Evolutionary conservation across 2,888 invertebrate genomes (phyloP).

Genomic region (Artemia sp.): DNA sequence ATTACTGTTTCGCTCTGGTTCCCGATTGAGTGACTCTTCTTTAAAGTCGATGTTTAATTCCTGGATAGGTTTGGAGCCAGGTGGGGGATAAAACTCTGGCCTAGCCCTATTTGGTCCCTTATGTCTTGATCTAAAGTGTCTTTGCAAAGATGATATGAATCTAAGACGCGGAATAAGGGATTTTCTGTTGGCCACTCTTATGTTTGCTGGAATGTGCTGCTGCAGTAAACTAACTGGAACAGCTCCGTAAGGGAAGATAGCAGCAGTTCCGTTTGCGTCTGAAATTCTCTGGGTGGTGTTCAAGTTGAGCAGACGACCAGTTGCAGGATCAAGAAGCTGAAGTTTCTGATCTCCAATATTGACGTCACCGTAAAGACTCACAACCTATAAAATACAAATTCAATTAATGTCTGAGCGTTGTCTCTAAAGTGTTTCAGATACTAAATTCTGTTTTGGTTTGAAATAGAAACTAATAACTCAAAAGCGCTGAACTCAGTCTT

Average conservation of each 20-base stretch:
- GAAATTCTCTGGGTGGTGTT: neutral
- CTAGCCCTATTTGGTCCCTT: neutral
- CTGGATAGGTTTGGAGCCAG: neutral
- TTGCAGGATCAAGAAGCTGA: neutral
- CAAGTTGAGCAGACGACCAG: neutral
- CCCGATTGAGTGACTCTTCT: neutral
- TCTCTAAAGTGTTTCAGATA: too few relatives aligned
- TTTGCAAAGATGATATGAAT: conserved; percentile 10
- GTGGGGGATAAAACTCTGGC: neutral
- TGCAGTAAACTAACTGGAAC: conserved; percentile 21
- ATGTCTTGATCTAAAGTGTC: neutral
- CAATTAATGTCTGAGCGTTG: neutral
- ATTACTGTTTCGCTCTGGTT: too few relatives aligned
- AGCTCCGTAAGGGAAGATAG: conserved; percentile 21
- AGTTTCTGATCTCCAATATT: neutral
- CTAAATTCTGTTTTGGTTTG: too few relatives aligned
- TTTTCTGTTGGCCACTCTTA: conserved; percentile 20
- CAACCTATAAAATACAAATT: neutral
- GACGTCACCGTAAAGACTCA: neutral
- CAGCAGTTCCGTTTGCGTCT: conserved; percentile 7
- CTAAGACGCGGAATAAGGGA: conserved; percentile 1
- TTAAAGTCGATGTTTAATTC: neutral
- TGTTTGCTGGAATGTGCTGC: conserved; percentile 22
- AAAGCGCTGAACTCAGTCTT: too few relatives aligned
- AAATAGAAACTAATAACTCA: too few relatives aligned